Conservation (phyloP, 2,888 invertebrate genomes). For the Frankliniella intonsa region DNA sequence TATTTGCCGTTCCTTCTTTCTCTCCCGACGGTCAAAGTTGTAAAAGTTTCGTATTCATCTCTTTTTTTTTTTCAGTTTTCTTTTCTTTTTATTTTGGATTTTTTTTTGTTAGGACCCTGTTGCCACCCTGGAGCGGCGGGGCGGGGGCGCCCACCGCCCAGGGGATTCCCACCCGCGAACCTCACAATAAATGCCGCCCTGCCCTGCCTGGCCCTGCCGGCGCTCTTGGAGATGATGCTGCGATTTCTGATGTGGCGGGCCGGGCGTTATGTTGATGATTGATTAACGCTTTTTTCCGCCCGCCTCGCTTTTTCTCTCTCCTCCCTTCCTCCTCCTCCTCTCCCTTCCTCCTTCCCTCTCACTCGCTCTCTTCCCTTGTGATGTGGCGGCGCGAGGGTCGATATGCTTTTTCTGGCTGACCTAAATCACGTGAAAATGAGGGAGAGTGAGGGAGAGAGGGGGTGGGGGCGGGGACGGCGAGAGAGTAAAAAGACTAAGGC, state of each 20-base stretch:
- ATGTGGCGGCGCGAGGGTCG: not conserved
- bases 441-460: not conserved
- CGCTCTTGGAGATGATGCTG: not conserved
- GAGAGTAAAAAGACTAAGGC: not conserved
- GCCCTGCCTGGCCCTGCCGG: no score
- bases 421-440: constrained; percentile 10
- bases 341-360: not conserved
- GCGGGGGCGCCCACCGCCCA: no score
- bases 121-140: no score
- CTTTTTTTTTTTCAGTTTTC: no score
- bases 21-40: no score
- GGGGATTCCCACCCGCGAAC: no score
- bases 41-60: no score
- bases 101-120: no score
- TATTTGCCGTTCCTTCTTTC: no score
- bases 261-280: not conserved
- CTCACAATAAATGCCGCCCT: no score
- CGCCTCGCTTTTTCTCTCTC: not conserved
- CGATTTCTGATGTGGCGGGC: not conserved
- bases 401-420: constrained; percentile 1
- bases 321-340: not conserved
- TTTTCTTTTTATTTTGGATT: no score
- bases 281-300: not conserved
- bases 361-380: not conserved
- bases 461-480: not conserved